Conservation (phyloP, 2,113 vertebrate genomes). For the Stomatorhinus ivindoensis region DNA sequence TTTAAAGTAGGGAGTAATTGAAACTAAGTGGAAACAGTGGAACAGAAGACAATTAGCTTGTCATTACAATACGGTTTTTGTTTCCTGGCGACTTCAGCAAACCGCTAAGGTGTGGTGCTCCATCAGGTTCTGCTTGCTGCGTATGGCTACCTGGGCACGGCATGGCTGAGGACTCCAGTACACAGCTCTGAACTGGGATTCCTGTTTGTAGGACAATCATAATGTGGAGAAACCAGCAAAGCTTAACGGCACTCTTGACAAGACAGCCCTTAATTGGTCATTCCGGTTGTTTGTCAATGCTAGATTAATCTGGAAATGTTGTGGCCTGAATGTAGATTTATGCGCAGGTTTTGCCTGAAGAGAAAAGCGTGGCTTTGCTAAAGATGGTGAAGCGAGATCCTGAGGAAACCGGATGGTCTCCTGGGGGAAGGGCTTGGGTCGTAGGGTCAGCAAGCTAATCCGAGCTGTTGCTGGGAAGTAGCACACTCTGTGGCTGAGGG, state of each 20-base stretch:
- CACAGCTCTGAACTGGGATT: slow-evolving; percentile 47
- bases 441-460: neutral
- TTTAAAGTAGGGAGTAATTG: slow-evolving; percentile 16
- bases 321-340: neutral
- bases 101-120: neutral
- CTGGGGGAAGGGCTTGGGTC: neutral
- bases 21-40: slow-evolving; percentile 26
- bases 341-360: neutral
- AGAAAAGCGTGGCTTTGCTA: neutral
- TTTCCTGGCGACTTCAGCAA: neutral
- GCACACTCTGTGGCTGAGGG: neutral
- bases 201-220: slow-evolving; percentile 40
- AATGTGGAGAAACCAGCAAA: neutral
- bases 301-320: neutral
- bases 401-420: neutral
- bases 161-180: neutral
- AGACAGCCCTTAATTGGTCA: neutral
- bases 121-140: neutral
- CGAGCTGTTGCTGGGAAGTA: neutral
- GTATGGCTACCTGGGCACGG: neutral
- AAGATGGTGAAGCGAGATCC: neutral
- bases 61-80: slow-evolving; percentile 15
- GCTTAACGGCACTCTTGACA: neutral
- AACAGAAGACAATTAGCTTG: slow-evolving; percentile 17
- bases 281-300: neutral